A percentile compares a stretch with the other conserved stretches of the same genome.
Conservation (phyloP, 64 coral and sea anemone species). For the Porites lutea region DNA sequence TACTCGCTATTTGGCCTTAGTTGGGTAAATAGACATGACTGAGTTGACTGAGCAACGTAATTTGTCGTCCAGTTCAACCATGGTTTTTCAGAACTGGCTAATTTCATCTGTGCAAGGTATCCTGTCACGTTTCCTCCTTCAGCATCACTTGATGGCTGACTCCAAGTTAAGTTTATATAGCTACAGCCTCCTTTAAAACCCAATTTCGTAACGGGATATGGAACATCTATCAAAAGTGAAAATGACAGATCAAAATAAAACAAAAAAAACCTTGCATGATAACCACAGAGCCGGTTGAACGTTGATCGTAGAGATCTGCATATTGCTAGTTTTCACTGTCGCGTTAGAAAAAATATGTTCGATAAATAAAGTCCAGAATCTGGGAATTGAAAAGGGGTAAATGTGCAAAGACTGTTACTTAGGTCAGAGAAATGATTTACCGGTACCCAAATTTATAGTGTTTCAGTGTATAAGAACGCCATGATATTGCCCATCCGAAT, state of each 20-base stretch:
- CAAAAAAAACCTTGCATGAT: no score
- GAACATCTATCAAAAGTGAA: not conserved
- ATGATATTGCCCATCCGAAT: no score
- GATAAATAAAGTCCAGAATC: no score
- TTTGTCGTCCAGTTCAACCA: not conserved
- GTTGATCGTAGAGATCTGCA: no score
- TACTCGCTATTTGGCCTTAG: not conserved
- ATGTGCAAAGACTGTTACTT: no score
- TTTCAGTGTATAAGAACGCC: no score
- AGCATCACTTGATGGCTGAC: not conserved
- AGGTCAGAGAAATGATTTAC: no score
- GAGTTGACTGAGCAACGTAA: not conserved
- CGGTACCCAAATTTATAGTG: no score
- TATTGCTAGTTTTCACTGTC: no score
- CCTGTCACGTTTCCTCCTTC: not conserved
- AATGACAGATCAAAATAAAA: not conserved
- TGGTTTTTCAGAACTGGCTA: not conserved
- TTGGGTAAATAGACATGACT: not conserved
- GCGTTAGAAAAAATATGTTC: no score
- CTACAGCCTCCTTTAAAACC: not conserved
- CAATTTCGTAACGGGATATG: not conserved
- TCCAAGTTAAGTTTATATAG: not conserved
- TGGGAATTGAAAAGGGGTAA: no score
- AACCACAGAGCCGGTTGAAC: no score
- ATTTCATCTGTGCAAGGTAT: not conserved